phyloP scores from a whole-genome alignment of 2,797 vertebrate genomes.

The Coregonus sp. region DNA sequence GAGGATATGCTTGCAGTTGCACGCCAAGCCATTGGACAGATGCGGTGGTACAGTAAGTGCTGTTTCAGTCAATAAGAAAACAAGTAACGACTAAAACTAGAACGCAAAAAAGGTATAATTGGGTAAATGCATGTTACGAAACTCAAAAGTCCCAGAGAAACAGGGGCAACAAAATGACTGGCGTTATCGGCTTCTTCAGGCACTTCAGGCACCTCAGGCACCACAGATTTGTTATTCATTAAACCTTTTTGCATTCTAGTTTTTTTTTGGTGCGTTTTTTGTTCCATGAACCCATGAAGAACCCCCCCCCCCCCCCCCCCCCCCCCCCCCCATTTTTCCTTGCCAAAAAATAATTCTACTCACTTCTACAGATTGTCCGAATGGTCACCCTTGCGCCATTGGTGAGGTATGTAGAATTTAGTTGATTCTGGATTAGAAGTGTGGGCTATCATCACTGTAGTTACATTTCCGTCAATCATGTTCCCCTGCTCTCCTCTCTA shows the following conservation, averaged over 20 bases:
- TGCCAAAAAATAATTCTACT: not conserved
- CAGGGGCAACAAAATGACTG: no score
- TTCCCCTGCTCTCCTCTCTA: not conserved
- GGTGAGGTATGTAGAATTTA: constrained; percentile 83
- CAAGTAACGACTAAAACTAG: not conserved
- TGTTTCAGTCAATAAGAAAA: not conserved
- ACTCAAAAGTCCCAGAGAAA: not conserved
- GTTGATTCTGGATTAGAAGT: not conserved
- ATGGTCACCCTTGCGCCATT: constrained; percentile 85
- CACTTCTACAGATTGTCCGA: constrained; percentile 80
- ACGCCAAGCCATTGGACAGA: constrained; percentile 10
- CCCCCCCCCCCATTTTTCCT: not conserved
- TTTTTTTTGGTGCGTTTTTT: not conserved
- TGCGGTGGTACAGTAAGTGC: constrained; percentile 93
- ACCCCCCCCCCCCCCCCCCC: no score
- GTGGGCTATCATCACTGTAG: not conserved
- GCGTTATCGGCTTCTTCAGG: no score
- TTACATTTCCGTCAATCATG: not conserved
- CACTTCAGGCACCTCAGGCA: no score
- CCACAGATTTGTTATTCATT: no score
- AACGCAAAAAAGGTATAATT: not conserved
- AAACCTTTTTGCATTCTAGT: no score
- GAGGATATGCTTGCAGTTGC: constrained; percentile 85
- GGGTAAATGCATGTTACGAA: not conserved
- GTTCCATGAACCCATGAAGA: not conserved